A percentile compares a stretch with the other conserved stretches of the same genome.
Evolutionary conservation across 1,140 invertebrate species (phyloP).

Genomic region (Andrena cerasifolii): DNA sequence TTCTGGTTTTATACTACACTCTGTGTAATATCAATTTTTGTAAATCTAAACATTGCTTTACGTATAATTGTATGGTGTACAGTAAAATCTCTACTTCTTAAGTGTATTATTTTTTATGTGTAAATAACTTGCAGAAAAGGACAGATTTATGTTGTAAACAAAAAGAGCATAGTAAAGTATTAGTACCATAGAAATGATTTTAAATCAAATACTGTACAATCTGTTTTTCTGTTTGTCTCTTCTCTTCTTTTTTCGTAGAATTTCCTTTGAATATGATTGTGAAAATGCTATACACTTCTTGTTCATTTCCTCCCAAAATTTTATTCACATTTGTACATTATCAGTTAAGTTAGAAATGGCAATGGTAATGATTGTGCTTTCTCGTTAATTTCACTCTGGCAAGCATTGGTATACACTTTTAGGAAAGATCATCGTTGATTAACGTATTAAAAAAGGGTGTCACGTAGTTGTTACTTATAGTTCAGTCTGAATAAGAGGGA

Average conservation of each 20-base stretch:
- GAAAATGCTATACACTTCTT: neutral
- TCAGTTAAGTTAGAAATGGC: conserved; percentile 4
- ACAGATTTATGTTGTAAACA: conserved; percentile 41
- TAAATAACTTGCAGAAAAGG: conserved; percentile 42
- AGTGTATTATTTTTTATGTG: conserved; percentile 51
- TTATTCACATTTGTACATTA: neutral
- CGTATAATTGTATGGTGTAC: conserved; percentile 45
- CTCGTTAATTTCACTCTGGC: neutral
- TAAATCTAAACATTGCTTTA: conserved; percentile 48
- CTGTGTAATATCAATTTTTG: conserved; percentile 50
- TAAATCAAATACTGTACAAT: conserved; percentile 25
- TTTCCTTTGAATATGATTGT: conserved; percentile 9
- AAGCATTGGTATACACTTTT: conserved; percentile 24
- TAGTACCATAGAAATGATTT: conserved; percentile 14
- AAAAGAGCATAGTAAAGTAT: conserved; percentile 16
- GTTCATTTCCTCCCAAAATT: conserved; percentile 17
- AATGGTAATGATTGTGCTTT: neutral
- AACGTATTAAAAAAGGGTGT: conserved; percentile 28
- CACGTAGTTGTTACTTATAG: conserved; percentile 50
- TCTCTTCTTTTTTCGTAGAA: neutral
- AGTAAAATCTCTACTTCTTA: conserved; percentile 36
- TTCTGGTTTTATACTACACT: conserved; percentile 40
- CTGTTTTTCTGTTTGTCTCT: neutral
- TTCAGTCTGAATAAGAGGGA: conserved; percentile 68
- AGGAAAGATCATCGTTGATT: conserved; percentile 16